Evolutionary conservation across 2,113 vertebrate species (phyloP), one percentile per base, ranked within the genome.

Genomic region (Neodontobutis hainanensis): DNA sequence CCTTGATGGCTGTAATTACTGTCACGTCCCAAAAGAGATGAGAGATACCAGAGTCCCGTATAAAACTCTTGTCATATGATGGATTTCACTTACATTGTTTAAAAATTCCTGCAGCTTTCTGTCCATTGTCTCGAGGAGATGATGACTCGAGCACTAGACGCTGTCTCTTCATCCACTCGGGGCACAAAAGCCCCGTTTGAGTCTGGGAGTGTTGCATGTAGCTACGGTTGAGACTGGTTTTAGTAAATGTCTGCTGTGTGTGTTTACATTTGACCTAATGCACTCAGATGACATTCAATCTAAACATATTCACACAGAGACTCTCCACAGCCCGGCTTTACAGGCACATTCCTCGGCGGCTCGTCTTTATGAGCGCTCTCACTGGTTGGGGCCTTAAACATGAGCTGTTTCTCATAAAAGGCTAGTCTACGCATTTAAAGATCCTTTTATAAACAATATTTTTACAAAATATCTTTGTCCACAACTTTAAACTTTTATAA

Each of bases 41-140:
- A 96, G 94, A 94, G 93, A 95, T 92, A 92, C 95, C 95, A 97
- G 94, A 92, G 94, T 89, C 93, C 94, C 94, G 95, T 96, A 97
- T 96, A 97, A 98, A 98, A 95, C 91, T 89, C 93, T 95, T 98
- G 95, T 95, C 94, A 96, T 95, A 94, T 94, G 94, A 97, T 96
- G 95, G 94, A 97, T 96, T 94, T 93, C 93, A 85, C 88, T 89
- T 90, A 91, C 93, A 91, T 93, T 97, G 95, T 96, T 98, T 97
- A 94, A 94, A 96, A 94, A 94, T 95, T 93, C 92, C 94, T 90
- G 87, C 88, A 94, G 92, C 91, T 91, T 87, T 95, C 95, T 94
- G 94, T 93, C 93, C 88, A 87, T 87, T 89, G 93, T 93, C 94
- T 93, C 85, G 90, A 93, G 92, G 93, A 89, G 92, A 92, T 92